Percentiles rank a stretch among this genome's conserved stretches.
Conservation (phyloP, 2,113 vertebrate species). For the Genyomyrus donnyi region DNA sequence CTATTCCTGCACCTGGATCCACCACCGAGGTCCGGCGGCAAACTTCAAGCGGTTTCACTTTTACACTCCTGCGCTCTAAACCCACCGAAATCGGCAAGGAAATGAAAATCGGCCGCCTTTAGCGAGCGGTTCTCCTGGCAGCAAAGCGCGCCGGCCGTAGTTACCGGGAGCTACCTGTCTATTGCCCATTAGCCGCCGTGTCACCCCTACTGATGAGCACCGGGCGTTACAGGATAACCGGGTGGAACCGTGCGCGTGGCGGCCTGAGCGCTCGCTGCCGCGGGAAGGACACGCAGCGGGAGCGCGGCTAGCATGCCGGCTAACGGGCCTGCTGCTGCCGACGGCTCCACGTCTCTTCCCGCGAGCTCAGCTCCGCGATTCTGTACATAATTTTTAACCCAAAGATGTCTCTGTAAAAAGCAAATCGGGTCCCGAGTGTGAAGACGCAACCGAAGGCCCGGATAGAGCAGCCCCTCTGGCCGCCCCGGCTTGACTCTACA, state of each 20-base stretch:
- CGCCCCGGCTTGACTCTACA: not conserved
- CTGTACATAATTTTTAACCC: not conserved
- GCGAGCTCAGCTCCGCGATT: not conserved
- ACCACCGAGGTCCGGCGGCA: not conserved
- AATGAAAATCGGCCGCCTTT: not conserved
- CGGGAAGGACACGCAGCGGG: not conserved
- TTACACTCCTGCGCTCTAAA: not conserved
- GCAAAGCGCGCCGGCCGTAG: not conserved
- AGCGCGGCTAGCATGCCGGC: not conserved
- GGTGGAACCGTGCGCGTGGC: not conserved
- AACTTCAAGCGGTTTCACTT: not conserved
- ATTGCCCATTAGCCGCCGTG: not conserved
- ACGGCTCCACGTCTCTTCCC: not conserved
- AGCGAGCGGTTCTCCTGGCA: not conserved
- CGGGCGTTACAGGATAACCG: not conserved
- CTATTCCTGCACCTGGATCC: not conserved
- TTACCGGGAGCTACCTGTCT: not conserved
- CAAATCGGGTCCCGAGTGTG: not conserved
- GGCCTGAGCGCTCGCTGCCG: not conserved
- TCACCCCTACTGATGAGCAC: not conserved
- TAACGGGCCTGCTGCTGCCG: conserved; percentile 16
- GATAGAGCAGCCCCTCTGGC: not conserved
- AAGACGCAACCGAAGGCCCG: not conserved
- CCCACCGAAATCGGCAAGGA: not conserved
- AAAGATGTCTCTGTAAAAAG: not conserved